phyloP scores from a whole-genome alignment of 2,113 vertebrate genomes.

The Platanista minor region DNA sequence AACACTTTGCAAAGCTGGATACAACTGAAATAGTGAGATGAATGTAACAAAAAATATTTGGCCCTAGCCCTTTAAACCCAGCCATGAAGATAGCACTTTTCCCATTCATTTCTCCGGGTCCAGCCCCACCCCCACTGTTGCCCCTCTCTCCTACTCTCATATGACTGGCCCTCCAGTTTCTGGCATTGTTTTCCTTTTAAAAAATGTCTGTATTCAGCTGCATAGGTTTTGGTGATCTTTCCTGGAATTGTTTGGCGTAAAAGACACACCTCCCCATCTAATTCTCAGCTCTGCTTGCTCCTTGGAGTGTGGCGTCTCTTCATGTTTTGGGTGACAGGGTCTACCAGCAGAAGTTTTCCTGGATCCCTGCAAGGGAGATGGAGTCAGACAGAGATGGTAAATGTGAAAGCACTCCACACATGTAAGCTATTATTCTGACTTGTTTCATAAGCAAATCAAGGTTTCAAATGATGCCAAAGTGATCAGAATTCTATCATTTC shows the following conservation, averaged over 20 bases:
- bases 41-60: background rate
- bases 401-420: background rate
- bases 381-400: background rate
- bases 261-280: background rate
- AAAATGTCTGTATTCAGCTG: background rate
- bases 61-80: background rate
- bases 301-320: background rate
- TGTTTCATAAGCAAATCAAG: slow-evolving; percentile 9
- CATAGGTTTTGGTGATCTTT: background rate
- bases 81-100: background rate
- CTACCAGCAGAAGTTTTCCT: background rate
- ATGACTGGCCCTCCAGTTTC: background rate
- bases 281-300: background rate
- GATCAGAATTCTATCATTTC: background rate
- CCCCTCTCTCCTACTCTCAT: background rate
- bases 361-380: background rate
- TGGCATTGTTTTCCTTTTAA: background rate
- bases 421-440: background rate
- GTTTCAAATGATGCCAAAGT: background rate
- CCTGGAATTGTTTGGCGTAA: background rate
- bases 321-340: background rate
- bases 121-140: background rate
- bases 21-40: background rate
- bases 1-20: background rate
- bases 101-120: background rate